phyloP scores from a whole-genome alignment of 2,888 invertebrate genomes.

The Drosophila maculinotata region DNA sequence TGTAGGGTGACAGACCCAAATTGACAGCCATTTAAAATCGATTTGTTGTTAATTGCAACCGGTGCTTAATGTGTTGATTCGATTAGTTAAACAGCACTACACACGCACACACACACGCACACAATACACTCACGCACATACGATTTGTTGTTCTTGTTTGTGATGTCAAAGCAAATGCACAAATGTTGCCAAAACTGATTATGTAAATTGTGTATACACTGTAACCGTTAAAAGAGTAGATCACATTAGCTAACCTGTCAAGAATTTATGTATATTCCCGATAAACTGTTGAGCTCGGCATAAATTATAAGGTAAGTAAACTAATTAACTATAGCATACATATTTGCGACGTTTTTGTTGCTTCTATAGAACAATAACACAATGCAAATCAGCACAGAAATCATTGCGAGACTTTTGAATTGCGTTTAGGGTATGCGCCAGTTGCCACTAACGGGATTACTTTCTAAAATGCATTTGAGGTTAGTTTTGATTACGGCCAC shows the following conservation, averaged over 20 bases:
- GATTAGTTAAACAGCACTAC: slow-evolving; percentile 44
- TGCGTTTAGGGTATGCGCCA: neutral
- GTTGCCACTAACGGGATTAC: no score
- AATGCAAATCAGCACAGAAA: no score
- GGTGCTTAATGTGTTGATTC: slow-evolving; percentile 53
- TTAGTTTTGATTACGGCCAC: slow-evolving; percentile 46
- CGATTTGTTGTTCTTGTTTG: slow-evolving; percentile 17
- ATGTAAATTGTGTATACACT: slow-evolving; percentile 59
- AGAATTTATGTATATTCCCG: no score
- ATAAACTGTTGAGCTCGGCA: no score
- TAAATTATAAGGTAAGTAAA: no score
- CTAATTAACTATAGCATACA: no score
- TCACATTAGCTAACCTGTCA: neutral
- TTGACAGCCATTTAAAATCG: slow-evolving; percentile 58
- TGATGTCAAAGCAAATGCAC: slow-evolving; percentile 22
- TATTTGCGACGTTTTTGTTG: no score
- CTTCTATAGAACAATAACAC: no score
- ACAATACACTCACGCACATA: slow-evolving; percentile 3
- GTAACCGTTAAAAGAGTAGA: neutral
- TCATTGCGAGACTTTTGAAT: no score
- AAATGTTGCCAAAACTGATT: slow-evolving; percentile 57
- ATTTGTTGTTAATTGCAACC: slow-evolving; percentile 67
- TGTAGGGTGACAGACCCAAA: slow-evolving; percentile 23
- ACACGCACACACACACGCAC: neutral
- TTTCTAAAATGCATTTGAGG: slow-evolving; percentile 28